Percentiles rank a stretch among this genome's conserved stretches.
These are phyloP conservation scores for Andrena haemorrhoa DNA, from an alignment of 2,888 invertebrate genomes.

Conservation along the genomic window DNA sequence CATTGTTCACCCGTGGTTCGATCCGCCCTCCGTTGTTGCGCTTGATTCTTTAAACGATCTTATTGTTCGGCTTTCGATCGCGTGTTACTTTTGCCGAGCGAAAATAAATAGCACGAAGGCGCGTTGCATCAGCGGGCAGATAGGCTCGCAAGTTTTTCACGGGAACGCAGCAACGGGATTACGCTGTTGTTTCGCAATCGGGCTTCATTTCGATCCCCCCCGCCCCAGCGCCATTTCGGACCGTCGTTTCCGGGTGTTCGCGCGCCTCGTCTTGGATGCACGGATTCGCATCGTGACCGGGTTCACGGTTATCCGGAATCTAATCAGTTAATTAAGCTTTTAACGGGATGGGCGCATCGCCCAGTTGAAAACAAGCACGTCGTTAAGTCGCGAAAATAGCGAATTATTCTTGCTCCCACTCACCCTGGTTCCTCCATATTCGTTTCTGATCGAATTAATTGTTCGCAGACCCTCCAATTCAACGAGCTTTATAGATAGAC, in stretches of 20 bases:
- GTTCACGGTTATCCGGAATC: constrained; percentile 52
- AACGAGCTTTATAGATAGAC: too few relatives aligned
- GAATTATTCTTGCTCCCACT: constrained; percentile 21
- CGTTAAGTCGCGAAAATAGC: constrained; percentile 36
- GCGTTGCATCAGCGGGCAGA: constrained; percentile 35
- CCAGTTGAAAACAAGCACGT: constrained; percentile 53
- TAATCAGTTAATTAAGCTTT: constrained; percentile 66
- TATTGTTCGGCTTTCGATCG: constrained; percentile 66
- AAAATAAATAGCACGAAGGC: constrained; percentile 50
- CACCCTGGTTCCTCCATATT: background rate
- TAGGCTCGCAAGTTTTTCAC: constrained; percentile 28
- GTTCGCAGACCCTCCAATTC: too few relatives aligned
- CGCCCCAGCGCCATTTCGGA: constrained; percentile 1
- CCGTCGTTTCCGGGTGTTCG: constrained; percentile 53
- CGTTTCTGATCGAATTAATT: background rate
- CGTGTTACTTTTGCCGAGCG: constrained; percentile 58
- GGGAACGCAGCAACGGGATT: constrained; percentile 26
- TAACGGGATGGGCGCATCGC: constrained; percentile 41
- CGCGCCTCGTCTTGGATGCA: constrained; percentile 44
- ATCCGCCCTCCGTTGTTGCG: constrained; percentile 69
- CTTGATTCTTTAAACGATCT: constrained; percentile 63
- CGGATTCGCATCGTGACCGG: constrained; percentile 52
- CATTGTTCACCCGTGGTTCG: constrained; percentile 57
- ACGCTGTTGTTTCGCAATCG: constrained; percentile 32
- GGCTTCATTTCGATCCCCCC: constrained; percentile 38